A percentile compares a stretch with the other conserved stretches of the same genome.
phyloP scores from a whole-genome alignment of 2,888 invertebrate genomes.

The Hemaris fuciformis region DNA sequence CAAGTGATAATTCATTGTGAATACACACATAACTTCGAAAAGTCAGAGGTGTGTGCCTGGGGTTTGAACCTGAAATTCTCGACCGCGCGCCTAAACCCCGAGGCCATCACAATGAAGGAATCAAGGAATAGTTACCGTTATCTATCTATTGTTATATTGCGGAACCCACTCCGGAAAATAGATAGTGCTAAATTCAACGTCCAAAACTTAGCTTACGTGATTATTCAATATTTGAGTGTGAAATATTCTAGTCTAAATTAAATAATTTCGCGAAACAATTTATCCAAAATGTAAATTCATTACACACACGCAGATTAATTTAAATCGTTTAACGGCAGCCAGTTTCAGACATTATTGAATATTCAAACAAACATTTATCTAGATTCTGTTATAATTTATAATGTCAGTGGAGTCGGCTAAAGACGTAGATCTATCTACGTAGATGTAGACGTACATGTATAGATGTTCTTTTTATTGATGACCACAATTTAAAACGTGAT shows the following conservation, averaged over 20 bases:
- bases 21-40: no score
- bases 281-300: background rate
- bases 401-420: background rate
- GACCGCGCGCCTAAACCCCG: no score
- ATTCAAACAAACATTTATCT: conserved; percentile 3
- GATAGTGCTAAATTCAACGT: background rate
- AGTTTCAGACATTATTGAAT: background rate
- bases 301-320: background rate
- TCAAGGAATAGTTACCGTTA: no score
- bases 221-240: background rate
- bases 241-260: background rate
- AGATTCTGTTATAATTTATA: background rate
- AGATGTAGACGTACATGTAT: background rate
- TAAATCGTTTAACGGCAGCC: background rate
- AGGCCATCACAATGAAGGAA: no score
- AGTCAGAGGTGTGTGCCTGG: no score
- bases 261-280: background rate
- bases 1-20: no score
- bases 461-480: background rate
- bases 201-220: background rate
- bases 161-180: background rate
- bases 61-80: no score
- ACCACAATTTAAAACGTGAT: background rate
- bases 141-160: background rate
- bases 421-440: background rate